Evolutionary conservation across 2,888 invertebrate genomes (phyloP).

Genomic region (Melitaea athalia): DNA sequence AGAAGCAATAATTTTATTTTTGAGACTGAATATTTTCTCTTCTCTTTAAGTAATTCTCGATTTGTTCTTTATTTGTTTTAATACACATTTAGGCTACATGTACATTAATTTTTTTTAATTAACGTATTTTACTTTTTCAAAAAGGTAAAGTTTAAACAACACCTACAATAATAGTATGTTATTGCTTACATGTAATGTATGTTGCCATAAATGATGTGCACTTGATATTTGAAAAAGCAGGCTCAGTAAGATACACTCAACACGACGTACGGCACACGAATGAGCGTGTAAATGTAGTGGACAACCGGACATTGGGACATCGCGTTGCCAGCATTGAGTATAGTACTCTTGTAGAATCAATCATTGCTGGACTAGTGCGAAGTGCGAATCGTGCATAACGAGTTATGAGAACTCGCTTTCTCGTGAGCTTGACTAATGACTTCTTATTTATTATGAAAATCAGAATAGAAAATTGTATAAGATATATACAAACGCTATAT

Average conservation of each 20-base stretch:
- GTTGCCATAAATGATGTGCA: slow-evolving; percentile 15
- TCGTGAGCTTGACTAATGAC: slow-evolving; percentile 8
- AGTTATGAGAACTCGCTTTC: slow-evolving; percentile 13
- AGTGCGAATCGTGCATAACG: slow-evolving; percentile 18
- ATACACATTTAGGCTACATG: too few species aligned
- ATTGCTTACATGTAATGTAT: slow-evolving; percentile 31
- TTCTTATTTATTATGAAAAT: slow-evolving; percentile 10
- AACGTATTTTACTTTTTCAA: too few species aligned
- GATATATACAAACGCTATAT: neutral
- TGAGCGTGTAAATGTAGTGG: slow-evolving; percentile 34
- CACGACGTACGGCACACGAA: slow-evolving; percentile 34
- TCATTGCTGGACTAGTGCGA: slow-evolving; percentile 30
- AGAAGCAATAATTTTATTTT: too few species aligned
- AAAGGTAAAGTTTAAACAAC: too few species aligned
- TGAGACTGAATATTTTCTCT: too few species aligned
- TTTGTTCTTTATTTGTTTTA: too few species aligned
- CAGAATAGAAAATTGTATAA: slow-evolving; percentile 13
- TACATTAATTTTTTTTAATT: too few species aligned
- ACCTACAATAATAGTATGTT: slow-evolving; percentile 1
- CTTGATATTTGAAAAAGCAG: slow-evolving; percentile 22
- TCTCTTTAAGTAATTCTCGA: too few species aligned
- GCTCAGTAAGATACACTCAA: slow-evolving; percentile 30
- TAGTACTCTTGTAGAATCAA: slow-evolving; percentile 33
- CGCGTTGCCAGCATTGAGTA: slow-evolving; percentile 26
- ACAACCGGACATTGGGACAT: slow-evolving; percentile 23